Evolutionary conservation across 2,888 invertebrate genomes (phyloP), one percentile per base, ranked within the genome.

Genomic region (Mamestra brassicae): DNA sequence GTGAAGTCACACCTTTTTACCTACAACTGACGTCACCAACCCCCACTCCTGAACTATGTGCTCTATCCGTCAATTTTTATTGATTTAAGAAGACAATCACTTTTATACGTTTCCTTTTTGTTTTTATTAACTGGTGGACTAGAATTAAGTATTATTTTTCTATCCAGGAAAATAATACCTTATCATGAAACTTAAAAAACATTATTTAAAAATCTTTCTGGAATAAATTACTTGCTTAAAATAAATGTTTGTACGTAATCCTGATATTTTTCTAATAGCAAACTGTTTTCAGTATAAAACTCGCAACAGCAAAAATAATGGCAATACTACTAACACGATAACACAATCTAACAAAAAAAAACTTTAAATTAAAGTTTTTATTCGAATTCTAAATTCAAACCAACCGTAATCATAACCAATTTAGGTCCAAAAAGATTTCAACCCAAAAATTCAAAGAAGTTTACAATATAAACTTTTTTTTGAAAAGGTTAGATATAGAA

Each of bases 221-320:
- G 1, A 26, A 26, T 26, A 26, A 26, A 26, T 26, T n/a, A n/a
- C n/a, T 38, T 11, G 8, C 47, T 47, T 47, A 3, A 47, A 45
- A 45, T 45, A 45, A 45, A 45, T 45, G 45, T 45, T 45, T 45
- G 8, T 45, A 47, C 47, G 13, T 13, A 58, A 60, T 50, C 83
- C 83, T 85, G 71, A 60, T 36, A 13, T 26, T 71, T 69, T 85
- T 52, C 3, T 78, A 66, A 70, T 73, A 84, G 83, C 83, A 84
- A 84, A 58, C 0, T 73, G 66, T 78, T 58, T 58, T 26, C 45
- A 64, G 13, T 62, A 55, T 36, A 64, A 66, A 61, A 62, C 38
- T 71, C 58, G 54, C 26, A 34, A 7, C 10, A 26, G 10, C 11
- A 58, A 63, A 61, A 66, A 62, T n/a, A 34, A 72, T 26, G 6